Evolutionary conservation across 2,113 vertebrate species (phyloP).

Genomic region (Campylorhamphus procurvoides): DNA sequence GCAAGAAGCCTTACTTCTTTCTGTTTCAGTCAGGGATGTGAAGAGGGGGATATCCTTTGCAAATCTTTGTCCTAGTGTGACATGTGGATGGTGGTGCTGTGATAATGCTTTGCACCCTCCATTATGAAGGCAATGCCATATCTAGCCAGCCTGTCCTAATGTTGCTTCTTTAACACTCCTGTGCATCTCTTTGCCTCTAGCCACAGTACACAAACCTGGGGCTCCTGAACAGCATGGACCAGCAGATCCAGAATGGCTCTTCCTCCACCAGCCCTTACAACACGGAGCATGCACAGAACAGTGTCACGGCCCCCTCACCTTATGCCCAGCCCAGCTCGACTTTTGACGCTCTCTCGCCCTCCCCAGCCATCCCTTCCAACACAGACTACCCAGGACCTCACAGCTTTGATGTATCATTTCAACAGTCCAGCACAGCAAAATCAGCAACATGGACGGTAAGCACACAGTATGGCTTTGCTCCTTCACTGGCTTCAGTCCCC

Average conservation of each 20-base stretch:
- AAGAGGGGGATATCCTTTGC: background rate
- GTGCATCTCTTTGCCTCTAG: conserved; percentile 67
- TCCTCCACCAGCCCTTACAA: conserved; percentile 98
- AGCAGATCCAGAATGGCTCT: conserved; percentile 94
- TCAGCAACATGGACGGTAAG: conserved; percentile 99
- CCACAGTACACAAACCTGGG: conserved; percentile 98
- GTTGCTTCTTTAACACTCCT: background rate
- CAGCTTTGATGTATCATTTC: conserved; percentile 98
- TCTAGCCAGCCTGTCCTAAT: background rate
- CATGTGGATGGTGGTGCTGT: fast-evolving
- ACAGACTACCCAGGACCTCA: conserved; percentile 97
- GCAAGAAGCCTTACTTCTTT: background rate
- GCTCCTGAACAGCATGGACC: conserved; percentile 98
- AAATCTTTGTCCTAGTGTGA: background rate
- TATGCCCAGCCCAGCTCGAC: conserved; percentile 98
- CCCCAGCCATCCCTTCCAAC: conserved; percentile 98
- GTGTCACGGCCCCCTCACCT: conserved; percentile 92
- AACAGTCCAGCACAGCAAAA: conserved; percentile 98
- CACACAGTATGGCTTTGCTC: background rate
- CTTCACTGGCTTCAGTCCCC: background rate
- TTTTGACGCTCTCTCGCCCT: conserved; percentile 94
- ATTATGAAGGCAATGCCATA: fast-evolving
- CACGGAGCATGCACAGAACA: conserved; percentile 94
- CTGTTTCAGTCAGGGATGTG: background rate
- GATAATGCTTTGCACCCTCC: background rate